These are phyloP conservation scores for Pyrocephalus nanus DNA, from an alignment of 2,797 vertebrate genomes.

Conservation along the genomic window DNA sequence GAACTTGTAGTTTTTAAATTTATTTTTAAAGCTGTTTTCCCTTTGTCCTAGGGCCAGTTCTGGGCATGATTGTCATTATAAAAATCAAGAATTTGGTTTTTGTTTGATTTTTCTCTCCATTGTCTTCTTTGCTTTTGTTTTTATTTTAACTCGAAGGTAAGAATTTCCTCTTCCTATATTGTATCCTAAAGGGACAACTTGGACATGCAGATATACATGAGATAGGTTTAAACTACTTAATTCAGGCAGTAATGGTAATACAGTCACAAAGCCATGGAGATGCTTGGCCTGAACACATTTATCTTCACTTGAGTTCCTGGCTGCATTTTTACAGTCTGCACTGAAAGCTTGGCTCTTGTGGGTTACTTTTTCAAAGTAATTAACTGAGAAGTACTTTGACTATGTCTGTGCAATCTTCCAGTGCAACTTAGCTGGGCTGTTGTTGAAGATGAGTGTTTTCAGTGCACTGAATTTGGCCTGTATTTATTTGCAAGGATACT, in stretches of 20 bases:
- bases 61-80: background rate
- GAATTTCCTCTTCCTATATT: background rate
- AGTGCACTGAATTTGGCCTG: background rate
- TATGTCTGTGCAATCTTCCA: background rate
- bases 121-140: background rate
- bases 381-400: background rate
- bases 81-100: background rate
- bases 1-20: background rate
- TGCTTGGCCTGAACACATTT: background rate
- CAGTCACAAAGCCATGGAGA: background rate
- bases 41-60: background rate
- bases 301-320: background rate
- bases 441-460: background rate
- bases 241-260: background rate
- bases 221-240: background rate
- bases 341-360: background rate
- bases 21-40: background rate
- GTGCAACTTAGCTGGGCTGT: background rate
- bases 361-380: background rate
- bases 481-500: background rate
- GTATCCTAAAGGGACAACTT: background rate
- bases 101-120: background rate
- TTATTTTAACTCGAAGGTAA: background rate
- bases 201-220: background rate
- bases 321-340: background rate